Base-by-base conservation (phyloP, 1,140 invertebrate species). In the Drosophila novamexicana region DNA sequence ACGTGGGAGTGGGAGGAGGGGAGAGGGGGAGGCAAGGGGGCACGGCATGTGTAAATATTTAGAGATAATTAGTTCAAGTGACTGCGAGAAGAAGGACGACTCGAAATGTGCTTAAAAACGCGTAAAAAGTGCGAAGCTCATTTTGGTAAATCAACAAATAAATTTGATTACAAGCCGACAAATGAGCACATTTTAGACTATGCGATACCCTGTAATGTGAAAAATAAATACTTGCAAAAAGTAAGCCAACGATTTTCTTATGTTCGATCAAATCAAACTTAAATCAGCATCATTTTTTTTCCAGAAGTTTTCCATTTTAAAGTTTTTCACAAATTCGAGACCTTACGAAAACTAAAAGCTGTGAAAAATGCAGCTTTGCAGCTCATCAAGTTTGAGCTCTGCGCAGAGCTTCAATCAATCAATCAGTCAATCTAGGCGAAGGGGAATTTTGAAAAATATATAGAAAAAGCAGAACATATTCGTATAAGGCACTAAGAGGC, bases 81-180 rank as follows among this genome's bases (percentile, higher is more conserved):
- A 50, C 52, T 18, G 18, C 4, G 22, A 29, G 22, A 3, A 29
- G 22, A 12, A 16, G n/a, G 68, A 63, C 5, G 37, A 36, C 72
- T 73, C 42, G 22, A 79, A 83, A 82, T 80, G 77, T 59, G 76
- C 77, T 66, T 80, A 66, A 83, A 82, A 79, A 68, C 66, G 84
- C 68, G 83, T 71, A 64, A 79, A 86, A 88, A 86, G 76, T 79
- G 72, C 83, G 63, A 79, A 74, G 69, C 69, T 75, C 79, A 80
- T 83, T 86, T 86, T 88, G 69, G 71, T 75, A 83, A 88, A 83
- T 80, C 88, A 86, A 86, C 83, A 86, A 83, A 88, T 79, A 67
- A 61, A 74, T 83, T 80, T 74, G 40, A 86, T 88, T 88, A 82
- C 65, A 79, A 18, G 18, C 18, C 18, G 18, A 18, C 14, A 6